Evolutionary conservation across 35 echinoderm and acorn worm genomes (phyloP).

Genomic region (Lytechinus variegatus): DNA sequence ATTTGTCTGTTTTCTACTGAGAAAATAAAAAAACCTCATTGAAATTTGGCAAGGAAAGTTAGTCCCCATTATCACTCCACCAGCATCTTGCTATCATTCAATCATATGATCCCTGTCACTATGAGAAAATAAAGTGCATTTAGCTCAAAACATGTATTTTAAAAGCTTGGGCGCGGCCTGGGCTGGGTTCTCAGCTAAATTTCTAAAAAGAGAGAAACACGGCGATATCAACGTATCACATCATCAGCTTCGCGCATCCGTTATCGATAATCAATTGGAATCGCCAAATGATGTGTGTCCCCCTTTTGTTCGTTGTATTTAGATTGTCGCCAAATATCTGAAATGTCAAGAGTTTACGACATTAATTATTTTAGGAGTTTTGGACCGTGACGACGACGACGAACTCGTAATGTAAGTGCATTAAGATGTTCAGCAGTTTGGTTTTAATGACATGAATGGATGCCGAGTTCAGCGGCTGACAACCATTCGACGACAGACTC

Average conservation of each 20-base stretch:
- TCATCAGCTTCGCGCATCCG: neutral
- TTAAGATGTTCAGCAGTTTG: neutral
- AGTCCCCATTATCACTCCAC: too few relatives aligned
- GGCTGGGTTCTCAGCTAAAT: too few relatives aligned
- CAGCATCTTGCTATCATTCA: too few relatives aligned
- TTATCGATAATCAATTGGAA: neutral
- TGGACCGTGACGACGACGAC: conserved; percentile 22
- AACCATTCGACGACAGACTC: neutral
- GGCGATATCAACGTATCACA: too few relatives aligned
- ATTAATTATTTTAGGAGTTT: conserved; percentile 6
- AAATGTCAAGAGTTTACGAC: neutral
- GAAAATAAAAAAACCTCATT: too few relatives aligned
- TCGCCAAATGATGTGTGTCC: neutral
- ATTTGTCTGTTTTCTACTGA: too few relatives aligned
- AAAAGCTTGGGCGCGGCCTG: too few relatives aligned
- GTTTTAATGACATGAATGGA: neutral
- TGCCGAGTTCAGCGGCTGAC: neutral
- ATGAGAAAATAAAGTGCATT: too few relatives aligned
- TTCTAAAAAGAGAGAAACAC: too few relatives aligned
- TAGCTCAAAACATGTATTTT: too few relatives aligned
- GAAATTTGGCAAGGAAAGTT: too few relatives aligned
- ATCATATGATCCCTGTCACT: too few relatives aligned
- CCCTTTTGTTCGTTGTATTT: neutral
- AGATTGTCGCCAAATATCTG: conserved; percentile 34
- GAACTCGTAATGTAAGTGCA: neutral